These are phyloP conservation scores for Zoanthus gigantus DNA, from an alignment of 92 coral and sea anemone genomes.

Conservation along the genomic window DNA sequence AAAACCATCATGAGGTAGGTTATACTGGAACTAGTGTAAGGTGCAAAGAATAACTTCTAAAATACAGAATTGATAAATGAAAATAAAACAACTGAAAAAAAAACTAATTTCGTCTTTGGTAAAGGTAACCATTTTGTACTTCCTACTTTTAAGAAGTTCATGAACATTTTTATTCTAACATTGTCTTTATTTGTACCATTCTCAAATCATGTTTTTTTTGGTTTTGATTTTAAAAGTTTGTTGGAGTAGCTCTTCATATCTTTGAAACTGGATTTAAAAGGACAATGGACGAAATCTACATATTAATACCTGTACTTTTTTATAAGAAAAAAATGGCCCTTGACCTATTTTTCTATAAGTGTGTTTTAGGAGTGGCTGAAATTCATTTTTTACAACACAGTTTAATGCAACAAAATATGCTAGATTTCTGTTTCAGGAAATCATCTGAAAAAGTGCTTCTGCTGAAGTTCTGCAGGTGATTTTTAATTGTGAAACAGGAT, in stretches of 20 bases:
- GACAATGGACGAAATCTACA: not conserved
- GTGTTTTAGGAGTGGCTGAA: not conserved
- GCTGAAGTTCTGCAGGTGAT: constrained; percentile 17
- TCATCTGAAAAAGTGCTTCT: not conserved
- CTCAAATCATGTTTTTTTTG: not conserved
- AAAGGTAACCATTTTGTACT: not conserved
- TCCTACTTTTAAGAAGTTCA: not conserved
- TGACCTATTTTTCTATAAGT: not conserved
- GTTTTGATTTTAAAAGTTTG: not conserved
- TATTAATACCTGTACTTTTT: not conserved
- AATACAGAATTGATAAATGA: not conserved
- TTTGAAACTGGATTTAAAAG: not conserved
- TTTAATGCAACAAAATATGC: not conserved
- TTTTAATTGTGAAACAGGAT: constrained; percentile 31
- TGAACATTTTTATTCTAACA: not conserved
- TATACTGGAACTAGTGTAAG: not conserved
- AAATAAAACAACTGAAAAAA: not conserved
- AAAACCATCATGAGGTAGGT: not conserved
- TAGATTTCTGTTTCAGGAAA: not conserved
- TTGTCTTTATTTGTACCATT: not conserved
- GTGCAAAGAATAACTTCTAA: too few species aligned
- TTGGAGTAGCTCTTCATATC: not conserved
- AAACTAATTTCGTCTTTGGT: not conserved
- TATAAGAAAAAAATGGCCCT: not conserved
- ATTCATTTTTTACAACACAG: not conserved